Evolutionary conservation across 2,797 vertebrate genomes (phyloP).

Genomic region (Sciaenops ocellatus): DNA sequence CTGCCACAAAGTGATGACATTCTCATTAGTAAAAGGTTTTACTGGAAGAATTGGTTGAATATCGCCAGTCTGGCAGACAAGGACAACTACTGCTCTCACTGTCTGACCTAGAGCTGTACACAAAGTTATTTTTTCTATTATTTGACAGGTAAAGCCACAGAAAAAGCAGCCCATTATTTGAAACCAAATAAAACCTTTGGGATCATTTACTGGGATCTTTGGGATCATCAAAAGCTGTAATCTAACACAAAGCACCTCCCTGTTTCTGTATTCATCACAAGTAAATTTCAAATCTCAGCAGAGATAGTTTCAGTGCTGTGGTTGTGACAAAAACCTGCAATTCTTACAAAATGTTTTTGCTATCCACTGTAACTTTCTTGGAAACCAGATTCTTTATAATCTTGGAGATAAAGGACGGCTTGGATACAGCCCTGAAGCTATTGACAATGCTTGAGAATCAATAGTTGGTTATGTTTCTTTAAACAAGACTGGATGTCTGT

Average conservation of each 20-base stretch:
- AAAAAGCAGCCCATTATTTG: background rate
- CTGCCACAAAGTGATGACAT: background rate
- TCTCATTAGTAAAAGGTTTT: background rate
- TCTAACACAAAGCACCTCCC: constrained; percentile 1
- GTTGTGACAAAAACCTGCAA: constrained; percentile 12
- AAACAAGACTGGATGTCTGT: constrained; percentile 24
- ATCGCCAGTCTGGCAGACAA: background rate
- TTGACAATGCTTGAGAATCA: constrained; percentile 22
- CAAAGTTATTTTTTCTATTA: constrained; percentile 1
- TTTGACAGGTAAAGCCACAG: background rate
- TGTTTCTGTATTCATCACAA: background rate
- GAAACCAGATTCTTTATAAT: constrained; percentile 19
- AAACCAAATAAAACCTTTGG: background rate
- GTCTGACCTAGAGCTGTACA: constrained; percentile 13
- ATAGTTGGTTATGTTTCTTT: constrained; percentile 38
- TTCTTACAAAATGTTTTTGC: constrained; percentile 20
- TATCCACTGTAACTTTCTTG: constrained; percentile 13
- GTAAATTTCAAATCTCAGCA: constrained; percentile 9
- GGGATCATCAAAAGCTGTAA: constrained; percentile 6
- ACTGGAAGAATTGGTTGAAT: background rate
- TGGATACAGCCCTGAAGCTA: constrained; percentile 30
- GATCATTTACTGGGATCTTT: background rate
- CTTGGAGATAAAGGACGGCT: constrained; percentile 22
- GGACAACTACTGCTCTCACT: background rate
- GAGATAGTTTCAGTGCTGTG: constrained; percentile 1